Evolutionary conservation across 1,140 invertebrate genomes (phyloP), one percentile per base, ranked within the genome.

Genomic region (Pogonognathellus flavescens): DNA sequence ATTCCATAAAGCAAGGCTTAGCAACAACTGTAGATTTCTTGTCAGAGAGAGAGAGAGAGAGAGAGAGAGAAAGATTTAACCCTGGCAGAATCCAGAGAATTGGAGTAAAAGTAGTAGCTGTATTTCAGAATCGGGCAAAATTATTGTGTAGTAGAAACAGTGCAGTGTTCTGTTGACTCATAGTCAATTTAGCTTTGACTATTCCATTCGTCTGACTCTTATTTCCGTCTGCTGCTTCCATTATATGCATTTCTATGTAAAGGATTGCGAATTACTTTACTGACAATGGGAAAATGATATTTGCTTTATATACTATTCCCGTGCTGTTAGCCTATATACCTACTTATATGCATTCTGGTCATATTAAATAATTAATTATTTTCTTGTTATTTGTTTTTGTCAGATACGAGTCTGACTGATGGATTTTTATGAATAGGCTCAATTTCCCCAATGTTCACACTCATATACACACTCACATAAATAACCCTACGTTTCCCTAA

Each of bases 21-120:
- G 25, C 20, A 20, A 66, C 25, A 25, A 66, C 62, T 66, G 10
- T 66, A 66, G 62, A 66, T 66, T 66, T 66, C 62, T 25, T 66
- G 62, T 41, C 31, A 41, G 31, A 41, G 31, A 41, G 31, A 41
- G 31, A 41, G 31, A 41, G 31, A 41, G 31, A 41, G 31, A 41
- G 31, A 1, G 6, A 41, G 1, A 41, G 31, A 41, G 31, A 41
- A 1, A 41, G 31, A 41, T 41, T 41, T 41, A 41, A 41, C 31
- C 31, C 31, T 1, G 6, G 31, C 31, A 41, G 31, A 41, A 41
- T 41, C n/a, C n/a, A n/a, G n/a, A n/a, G n/a, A n/a, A n/a, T n/a
- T 20, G 22, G 22, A 66, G 22, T 20, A 14, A 18, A 66, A 20
- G 10, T 20, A 66, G 14, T 13, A 62, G 60, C 60, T 25, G 22